Base-by-base conservation (phyloP, 2,888 invertebrate species). In the Chloroclystis v-ata region DNA sequence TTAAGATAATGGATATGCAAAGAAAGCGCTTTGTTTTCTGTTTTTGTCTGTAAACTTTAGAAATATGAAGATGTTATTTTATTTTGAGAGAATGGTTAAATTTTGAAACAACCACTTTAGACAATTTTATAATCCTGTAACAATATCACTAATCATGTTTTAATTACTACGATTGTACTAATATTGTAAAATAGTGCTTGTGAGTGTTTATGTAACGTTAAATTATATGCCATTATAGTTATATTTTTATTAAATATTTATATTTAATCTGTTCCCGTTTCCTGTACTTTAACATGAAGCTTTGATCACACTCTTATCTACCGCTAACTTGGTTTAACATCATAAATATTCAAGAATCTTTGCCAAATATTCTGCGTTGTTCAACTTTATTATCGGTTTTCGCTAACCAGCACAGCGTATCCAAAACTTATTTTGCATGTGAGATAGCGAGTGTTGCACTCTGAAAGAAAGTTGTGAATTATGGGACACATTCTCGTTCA, bases 401-500 rank as follows among this genome's bases (percentile, higher is more conserved):
- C 68, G 69, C 65, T 75, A 75, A 73, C 71, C 75, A 67, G 69
- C 67, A 51, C 52, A 42, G 44, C 52, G 75, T 79, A 81, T 78
- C 75, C 72, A 57, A 59, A 82, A 80, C 69, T 82, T 79, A 79
- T 81, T 82, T 82, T 82, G 80, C 83, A 83, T 82, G 78, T 70
- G 68, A 72, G 80, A 82, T 79, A 79, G 74, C 72, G 67, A 64
- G 65, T 70, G 75, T 65, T 78, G 82, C 82, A 81, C 71, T 76
- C 59, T 61, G 69, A 77, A 79, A 75, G 74, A 79, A 77, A 80
- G 67, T 77, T 82, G 64, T 82, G 81, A 82, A 63, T 79, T 79
- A 82, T 80, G 75, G 63, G 69, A 60, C 67, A 66, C 54, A 45
- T 43, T 42, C 10, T 45, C 49, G 39, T 52, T 48, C 57, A 59